Evolutionary conservation across 1,140 invertebrate genomes (phyloP), one percentile per base, ranked within the genome.

Genomic region (Zaprionus tsacasi): DNA sequence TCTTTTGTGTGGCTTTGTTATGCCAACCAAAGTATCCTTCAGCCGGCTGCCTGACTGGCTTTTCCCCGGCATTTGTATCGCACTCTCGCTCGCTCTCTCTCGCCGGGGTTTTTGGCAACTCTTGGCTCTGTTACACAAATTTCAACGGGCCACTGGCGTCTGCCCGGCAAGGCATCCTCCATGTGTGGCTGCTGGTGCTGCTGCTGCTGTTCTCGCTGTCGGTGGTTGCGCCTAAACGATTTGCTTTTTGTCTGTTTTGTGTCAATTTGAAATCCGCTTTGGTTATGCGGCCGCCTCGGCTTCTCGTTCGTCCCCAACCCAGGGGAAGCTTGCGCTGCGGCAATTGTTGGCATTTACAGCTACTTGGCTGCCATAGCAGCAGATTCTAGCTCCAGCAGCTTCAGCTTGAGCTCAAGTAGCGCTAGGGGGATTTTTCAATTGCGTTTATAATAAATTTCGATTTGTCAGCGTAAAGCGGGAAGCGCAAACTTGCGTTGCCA

Each of bases 211-310:
- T 79, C n/a, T 45, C 40, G 30, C 64, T 65, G 38, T 63, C 71
- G 82, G 76, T 87, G 79, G 79, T 67, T 87, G 79, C 77, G 85
- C 85, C 85, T 88, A 88, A 88, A 82, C 85, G 85, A 87, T 89
- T 88, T 82, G 71, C 78, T 85, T 88, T 89, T 88, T 88, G 85
- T 88, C 85, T 89, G 85, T 83, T 88, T 89, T 88, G 81, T 89
- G 85, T 88, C 85, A 88, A 88, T 88, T 89, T 85, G 81, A 87
- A 89, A 88, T 88, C 85, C 85, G 85, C 85, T 88, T 88, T 88
- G 85, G 85, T 80, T 76, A 79, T 58, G 70, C 73, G 60, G 66
- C 73, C 59, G 48, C 65, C 56, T 30, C 64, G 21, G 30, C 60
- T 25, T 25, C 58, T 50, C 12, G 7, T 35, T 11, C 15, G 12